Percentiles rank a stretch among this genome's conserved stretches.
Conservation (phyloP, 2,888 invertebrate species). For the Heliconius aoede region DNA sequence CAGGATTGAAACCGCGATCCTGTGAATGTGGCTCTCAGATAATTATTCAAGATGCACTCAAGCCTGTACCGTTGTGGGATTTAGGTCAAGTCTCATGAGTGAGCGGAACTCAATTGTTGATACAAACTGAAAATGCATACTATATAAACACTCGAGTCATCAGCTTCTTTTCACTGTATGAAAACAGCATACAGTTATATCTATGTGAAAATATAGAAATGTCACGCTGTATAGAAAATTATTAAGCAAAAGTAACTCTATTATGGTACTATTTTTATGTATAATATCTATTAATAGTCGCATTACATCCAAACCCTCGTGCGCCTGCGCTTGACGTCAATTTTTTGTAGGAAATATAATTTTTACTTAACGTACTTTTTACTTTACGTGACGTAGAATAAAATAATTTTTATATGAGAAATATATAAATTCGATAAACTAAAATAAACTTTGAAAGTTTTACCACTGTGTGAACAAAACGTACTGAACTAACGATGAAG, state of each 20-base stretch:
- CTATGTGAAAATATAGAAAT: not conserved
- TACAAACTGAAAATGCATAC: slow-evolving; percentile 27
- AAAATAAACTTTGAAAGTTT: not conserved
- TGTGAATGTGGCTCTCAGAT: slow-evolving; percentile 46
- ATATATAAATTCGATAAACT: not conserved
- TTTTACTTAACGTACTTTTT: too few species aligned
- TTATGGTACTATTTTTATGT: not conserved
- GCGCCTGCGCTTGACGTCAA: too few species aligned
- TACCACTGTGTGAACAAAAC: not conserved
- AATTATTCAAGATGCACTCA: slow-evolving; percentile 44
- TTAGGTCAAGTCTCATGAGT: slow-evolving; percentile 22
- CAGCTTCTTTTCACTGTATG: slow-evolving; percentile 26
- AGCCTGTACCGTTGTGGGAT: slow-evolving; percentile 3
- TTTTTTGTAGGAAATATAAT: too few species aligned
- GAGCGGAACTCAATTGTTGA: not conserved
- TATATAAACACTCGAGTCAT: slow-evolving; percentile 25
- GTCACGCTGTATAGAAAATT: not conserved
- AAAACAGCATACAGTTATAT: slow-evolving; percentile 19
- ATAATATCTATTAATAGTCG: too few species aligned
- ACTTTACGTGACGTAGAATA: too few species aligned
- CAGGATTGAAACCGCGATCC: slow-evolving; percentile 41
- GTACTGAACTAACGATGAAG: not conserved
- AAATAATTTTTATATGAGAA: not conserved
- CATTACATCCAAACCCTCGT: too few species aligned
- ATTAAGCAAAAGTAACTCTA: not conserved